Conservation (phyloP, 2,797 vertebrate species). For the Galaxias olidus region DNA sequence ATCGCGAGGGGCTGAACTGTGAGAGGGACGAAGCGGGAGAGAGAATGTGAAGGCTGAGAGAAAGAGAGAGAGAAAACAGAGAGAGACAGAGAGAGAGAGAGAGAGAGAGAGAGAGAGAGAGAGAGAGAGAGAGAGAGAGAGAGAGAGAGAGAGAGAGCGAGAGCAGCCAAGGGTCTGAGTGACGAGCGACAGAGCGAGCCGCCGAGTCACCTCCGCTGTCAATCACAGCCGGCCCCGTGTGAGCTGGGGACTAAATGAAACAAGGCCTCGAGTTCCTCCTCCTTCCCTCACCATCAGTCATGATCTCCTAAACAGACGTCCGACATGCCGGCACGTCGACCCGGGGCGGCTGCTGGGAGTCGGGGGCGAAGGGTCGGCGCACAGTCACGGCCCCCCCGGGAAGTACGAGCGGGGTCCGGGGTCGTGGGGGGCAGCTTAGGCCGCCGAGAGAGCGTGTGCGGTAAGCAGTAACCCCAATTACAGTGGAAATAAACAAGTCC, state of each 20-base stretch:
- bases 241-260: conserved; percentile 65
- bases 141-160: conserved; percentile 23
- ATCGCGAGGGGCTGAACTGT: not conserved
- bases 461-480: conserved; percentile 53
- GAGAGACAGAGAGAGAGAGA: not conserved
- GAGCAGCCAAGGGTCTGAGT: conserved; percentile 17
- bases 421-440: conserved; percentile 1
- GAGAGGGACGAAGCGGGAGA: not conserved
- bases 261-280: conserved; percentile 56
- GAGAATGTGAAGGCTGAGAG: not conserved
- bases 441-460: conserved; percentile 40
- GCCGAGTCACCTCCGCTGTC: conserved; percentile 69
- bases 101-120: conserved; percentile 10
- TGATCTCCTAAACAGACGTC: conserved; percentile 54
- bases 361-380: conserved; percentile 14
- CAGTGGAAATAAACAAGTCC: conserved; percentile 44
- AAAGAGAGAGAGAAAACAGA: conserved; percentile 9
- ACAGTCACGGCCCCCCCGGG: conserved; percentile 38
- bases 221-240: conserved; percentile 51
- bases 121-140: conserved; percentile 19
- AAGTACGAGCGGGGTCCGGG: conserved; percentile 14
- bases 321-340: not conserved
- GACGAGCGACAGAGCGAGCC: conserved; percentile 60
- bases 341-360: no score
- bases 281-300: conserved; percentile 51